phyloP scores from a whole-genome alignment of 2,888 invertebrate species.

The Mylabris sibirica region DNA sequence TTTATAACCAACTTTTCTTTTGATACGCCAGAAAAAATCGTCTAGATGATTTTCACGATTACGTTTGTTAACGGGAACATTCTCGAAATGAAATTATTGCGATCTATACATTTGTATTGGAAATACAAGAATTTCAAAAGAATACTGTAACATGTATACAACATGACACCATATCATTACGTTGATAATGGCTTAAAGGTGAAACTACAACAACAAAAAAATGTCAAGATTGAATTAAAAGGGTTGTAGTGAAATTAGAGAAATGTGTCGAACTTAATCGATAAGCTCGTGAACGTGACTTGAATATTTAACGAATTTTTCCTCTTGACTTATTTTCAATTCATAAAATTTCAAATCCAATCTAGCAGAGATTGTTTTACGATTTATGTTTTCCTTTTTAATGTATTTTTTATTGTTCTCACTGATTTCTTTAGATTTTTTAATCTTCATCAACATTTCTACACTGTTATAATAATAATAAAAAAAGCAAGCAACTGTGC shows the following conservation, averaged over 20 bases:
- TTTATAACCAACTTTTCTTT: not conserved
- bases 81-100: too few species aligned
- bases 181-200: not conserved
- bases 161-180: too few species aligned
- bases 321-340: not conserved
- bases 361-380: not conserved
- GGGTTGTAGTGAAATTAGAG: not conserved
- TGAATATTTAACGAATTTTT: not conserved
- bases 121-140: too few species aligned
- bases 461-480: not conserved
- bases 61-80: too few species aligned
- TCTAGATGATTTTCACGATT: too few species aligned
- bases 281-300: not conserved
- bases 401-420: not conserved
- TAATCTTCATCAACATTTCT: not conserved
- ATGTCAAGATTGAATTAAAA: not conserved
- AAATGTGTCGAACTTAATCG: not conserved
- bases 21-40: not conserved
- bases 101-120: too few species aligned
- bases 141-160: too few species aligned
- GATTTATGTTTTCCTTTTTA: not conserved
- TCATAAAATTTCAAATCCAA: constrained; percentile 21
- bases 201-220: not conserved
- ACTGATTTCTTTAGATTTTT: too few species aligned
- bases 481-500: not conserved